phyloP scores from a whole-genome alignment of 1,140 invertebrate species.

The Coelopa frigida region DNA sequence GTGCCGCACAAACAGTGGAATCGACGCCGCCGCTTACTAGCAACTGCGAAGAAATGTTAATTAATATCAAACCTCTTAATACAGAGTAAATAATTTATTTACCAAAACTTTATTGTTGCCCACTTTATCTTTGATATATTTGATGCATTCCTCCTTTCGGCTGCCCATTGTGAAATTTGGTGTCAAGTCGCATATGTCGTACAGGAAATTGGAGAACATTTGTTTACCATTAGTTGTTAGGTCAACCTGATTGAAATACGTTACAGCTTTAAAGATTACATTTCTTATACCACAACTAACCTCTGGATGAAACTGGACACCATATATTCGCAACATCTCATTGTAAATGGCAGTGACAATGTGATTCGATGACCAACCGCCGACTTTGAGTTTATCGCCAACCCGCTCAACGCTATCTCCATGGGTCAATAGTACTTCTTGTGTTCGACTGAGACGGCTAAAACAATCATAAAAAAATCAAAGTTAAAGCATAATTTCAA shows the following conservation, averaged over 20 bases:
- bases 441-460: slow-evolving; percentile 77
- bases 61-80: slow-evolving; percentile 4
- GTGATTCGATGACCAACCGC: slow-evolving; percentile 76
- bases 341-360: slow-evolving; percentile 83
- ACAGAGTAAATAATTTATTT: slow-evolving; percentile 22
- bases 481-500: too few species aligned
- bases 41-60: slow-evolving; percentile 52
- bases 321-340: slow-evolving; percentile 86
- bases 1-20: slow-evolving; percentile 94
- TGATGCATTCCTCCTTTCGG: slow-evolving; percentile 85
- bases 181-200: slow-evolving; percentile 78
- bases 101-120: slow-evolving; percentile 91
- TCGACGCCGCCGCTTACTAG: slow-evolving; percentile 96
- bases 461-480: too few species aligned
- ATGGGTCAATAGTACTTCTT: slow-evolving; percentile 91
- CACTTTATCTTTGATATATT: slow-evolving; percentile 86
- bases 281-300: neutral
- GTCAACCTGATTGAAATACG: slow-evolving; percentile 59
- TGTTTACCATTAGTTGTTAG: slow-evolving; percentile 83
- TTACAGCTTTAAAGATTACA: slow-evolving; percentile 1
- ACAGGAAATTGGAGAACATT: slow-evolving; percentile 94
- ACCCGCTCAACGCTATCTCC: slow-evolving; percentile 91
- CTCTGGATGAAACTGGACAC: slow-evolving; percentile 97
- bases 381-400: slow-evolving; percentile 76
- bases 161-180: slow-evolving; percentile 84